Percentiles rank a stretch among this genome's conserved stretches.
phyloP scores from a whole-genome alignment of 2,113 vertebrate genomes.

The Callaeas wilsoni region DNA sequence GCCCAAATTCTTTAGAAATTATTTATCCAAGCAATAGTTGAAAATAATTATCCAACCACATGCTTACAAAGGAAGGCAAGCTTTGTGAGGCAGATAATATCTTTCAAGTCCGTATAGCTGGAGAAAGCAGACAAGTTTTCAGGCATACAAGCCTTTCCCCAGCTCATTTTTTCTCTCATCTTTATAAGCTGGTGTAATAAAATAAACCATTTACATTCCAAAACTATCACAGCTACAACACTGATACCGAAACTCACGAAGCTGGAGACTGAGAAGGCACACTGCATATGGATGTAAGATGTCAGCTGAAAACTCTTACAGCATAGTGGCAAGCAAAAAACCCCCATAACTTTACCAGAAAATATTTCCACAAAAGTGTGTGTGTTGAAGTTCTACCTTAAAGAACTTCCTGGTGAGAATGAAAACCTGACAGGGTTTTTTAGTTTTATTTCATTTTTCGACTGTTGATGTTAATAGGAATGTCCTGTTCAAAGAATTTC shows the following conservation, averaged over 20 bases:
- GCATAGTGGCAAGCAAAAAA: rapidly evolving
- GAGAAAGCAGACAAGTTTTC: conserved; percentile 10
- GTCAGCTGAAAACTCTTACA: neutral
- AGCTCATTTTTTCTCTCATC: neutral
- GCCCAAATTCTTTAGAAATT: neutral
- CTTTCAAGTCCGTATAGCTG: neutral
- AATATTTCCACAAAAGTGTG: neutral
- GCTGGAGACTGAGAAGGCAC: neutral
- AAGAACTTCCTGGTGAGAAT: conserved; percentile 1
- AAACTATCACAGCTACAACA: neutral
- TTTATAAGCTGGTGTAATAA: neutral
- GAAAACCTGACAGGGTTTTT: conserved; percentile 2
- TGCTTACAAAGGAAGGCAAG: neutral
- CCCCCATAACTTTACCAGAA: neutral
- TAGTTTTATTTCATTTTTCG: neutral
- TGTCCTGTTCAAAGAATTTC: conserved; percentile 45
- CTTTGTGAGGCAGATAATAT: neutral
- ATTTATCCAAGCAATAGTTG: conserved; percentile 3
- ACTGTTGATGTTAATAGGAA: conserved; percentile 40
- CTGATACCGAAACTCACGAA: neutral
- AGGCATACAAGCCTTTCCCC: neutral
- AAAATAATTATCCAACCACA: neutral
- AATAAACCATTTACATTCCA: neutral
- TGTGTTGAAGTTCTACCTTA: neutral
- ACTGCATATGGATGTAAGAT: neutral